Conservation (phyloP, 2,113 vertebrate genomes). For the Coryphaenoides rupestris region DNA sequence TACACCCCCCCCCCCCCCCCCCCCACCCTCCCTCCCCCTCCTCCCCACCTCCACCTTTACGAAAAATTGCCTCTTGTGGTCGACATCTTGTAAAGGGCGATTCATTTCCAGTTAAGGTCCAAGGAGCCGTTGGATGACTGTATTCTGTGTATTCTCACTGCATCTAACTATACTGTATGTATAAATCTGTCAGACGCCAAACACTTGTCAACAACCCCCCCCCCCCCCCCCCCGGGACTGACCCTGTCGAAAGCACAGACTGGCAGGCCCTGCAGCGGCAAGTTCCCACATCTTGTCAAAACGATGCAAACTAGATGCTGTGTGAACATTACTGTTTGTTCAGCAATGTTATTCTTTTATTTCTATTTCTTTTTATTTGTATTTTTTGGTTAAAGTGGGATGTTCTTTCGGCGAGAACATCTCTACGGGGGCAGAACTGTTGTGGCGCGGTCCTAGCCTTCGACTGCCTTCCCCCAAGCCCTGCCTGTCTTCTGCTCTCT, state of each 20-base stretch:
- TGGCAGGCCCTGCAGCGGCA: conserved; percentile 16
- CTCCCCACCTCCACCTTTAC: conserved; percentile 22
- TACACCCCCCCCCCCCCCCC: not conserved
- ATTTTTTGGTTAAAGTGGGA: conserved; percentile 26
- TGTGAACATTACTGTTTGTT: conserved; percentile 4
- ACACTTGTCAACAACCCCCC: too few species aligned
- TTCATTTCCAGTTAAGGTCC: conserved; percentile 42
- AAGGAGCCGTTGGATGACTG: conserved; percentile 32
- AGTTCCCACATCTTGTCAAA: conserved; percentile 23
- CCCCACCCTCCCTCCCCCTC: conserved; percentile 46
- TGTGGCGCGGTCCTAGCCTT: too few species aligned
- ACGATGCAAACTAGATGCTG: not conserved
- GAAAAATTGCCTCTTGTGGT: conserved; percentile 53
- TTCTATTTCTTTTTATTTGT: conserved; percentile 16
- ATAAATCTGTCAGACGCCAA: too few species aligned
- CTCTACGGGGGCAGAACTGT: conserved; percentile 36
- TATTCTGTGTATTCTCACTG: too few species aligned
- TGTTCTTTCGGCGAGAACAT: conserved; percentile 35
- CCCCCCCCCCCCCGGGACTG: not conserved
- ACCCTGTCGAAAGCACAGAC: not conserved
- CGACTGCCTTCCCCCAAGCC: too few species aligned
- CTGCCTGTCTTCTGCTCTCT: not conserved
- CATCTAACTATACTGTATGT: too few species aligned
- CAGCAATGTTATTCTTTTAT: not conserved
- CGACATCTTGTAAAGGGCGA: conserved; percentile 31